Conservation (phyloP, 2,797 vertebrate genomes). For the Spizella passerina region DNA sequence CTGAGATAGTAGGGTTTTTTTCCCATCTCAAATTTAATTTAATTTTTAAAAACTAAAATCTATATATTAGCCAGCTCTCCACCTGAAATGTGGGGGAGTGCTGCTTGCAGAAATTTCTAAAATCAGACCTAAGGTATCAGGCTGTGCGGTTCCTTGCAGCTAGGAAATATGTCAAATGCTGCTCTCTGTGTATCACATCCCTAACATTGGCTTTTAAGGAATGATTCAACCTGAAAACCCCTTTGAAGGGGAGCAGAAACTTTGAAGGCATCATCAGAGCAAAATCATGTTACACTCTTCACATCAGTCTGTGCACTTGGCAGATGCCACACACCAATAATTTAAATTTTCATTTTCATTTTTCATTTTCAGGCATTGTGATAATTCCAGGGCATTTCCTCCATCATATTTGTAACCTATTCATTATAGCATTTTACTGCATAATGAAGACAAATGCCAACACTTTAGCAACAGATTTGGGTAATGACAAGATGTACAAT, state of each 20-base stretch:
- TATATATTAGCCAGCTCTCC: background rate
- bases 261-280: slow-evolving; percentile 23
- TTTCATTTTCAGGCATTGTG: slow-evolving; percentile 39
- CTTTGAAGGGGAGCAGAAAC: slow-evolving; percentile 39
- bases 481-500: slow-evolving; percentile 74
- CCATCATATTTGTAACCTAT: slow-evolving; percentile 68
- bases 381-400: slow-evolving; percentile 55
- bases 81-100: background rate
- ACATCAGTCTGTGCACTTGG: slow-evolving; percentile 19
- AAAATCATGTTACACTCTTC: slow-evolving; percentile 14
- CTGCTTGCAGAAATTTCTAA: background rate
- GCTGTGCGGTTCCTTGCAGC: background rate
- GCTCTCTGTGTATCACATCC: background rate
- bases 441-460: slow-evolving; percentile 80
- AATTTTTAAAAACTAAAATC: background rate
- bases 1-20: background rate
- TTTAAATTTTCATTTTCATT: slow-evolving; percentile 20
- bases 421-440: slow-evolving; percentile 68
- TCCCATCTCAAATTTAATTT: background rate
- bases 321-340: slow-evolving; percentile 25
- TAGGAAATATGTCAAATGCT: background rate
- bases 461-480: slow-evolving; percentile 76
- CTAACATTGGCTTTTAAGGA: background rate
- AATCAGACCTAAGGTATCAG: background rate
- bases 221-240: background rate